These are phyloP conservation scores for Sepioteuthis lessoniana DNA, from an alignment of 2,888 invertebrate genomes.

Conservation along the genomic window DNA sequence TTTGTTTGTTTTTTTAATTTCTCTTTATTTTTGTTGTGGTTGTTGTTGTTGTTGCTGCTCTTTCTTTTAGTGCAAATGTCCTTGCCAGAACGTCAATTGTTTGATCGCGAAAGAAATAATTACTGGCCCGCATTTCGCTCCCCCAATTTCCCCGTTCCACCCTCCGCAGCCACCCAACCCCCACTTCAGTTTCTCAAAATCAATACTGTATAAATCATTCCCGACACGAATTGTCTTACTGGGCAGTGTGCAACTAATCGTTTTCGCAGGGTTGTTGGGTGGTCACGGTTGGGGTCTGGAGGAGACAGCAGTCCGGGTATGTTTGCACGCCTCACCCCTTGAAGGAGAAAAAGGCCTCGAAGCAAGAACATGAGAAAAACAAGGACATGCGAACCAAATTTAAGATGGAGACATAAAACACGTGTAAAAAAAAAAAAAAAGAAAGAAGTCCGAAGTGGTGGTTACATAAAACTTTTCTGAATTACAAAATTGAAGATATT, in stretches of 20 bases:
- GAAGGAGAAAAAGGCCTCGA: too few relatives aligned
- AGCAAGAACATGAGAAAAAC: too few relatives aligned
- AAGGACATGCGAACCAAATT: too few relatives aligned
- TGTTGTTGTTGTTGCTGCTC: neutral
- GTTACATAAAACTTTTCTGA: too few relatives aligned
- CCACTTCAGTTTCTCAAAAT: neutral
- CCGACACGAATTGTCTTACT: conserved; percentile 2
- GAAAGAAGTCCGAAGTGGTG: too few relatives aligned
- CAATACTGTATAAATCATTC: neutral
- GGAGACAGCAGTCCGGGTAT: neutral
- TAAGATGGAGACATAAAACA: too few relatives aligned
- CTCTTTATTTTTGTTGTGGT: neutral
- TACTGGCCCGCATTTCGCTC: neutral
- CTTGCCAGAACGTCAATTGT: neutral
- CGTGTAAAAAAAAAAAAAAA: too few relatives aligned
- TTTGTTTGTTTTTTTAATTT: neutral
- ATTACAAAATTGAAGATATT: too few relatives aligned
- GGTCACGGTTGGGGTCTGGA: neutral
- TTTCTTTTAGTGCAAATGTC: neutral
- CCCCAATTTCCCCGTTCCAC: neutral
- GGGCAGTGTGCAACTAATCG: neutral
- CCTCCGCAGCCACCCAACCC: too few relatives aligned
- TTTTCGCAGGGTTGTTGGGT: neutral
- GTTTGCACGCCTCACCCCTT: too few relatives aligned
- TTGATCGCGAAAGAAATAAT: neutral